Evolutionary conservation across 2,888 invertebrate species (phyloP).

Genomic region (Catocala fraxini): DNA sequence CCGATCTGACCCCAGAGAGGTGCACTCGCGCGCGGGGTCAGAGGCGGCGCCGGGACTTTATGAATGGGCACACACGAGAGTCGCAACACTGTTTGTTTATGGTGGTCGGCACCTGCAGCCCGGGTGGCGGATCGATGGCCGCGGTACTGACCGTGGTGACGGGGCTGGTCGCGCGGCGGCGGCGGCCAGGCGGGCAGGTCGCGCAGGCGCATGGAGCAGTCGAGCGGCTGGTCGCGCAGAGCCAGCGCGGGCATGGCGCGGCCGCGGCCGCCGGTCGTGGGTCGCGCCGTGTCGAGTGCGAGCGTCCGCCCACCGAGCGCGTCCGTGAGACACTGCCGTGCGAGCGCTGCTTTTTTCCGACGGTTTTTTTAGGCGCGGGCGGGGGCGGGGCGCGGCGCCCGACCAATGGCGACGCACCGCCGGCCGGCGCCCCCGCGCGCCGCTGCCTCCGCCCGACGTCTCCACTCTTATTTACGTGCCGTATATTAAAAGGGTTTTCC

Average conservation of each 20-base stretch:
- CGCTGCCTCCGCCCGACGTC: constrained; percentile 59
- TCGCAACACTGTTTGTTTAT: constrained; percentile 39
- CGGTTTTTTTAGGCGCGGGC: constrained; percentile 74
- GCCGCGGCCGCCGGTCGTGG: constrained; percentile 86
- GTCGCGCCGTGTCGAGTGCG: constrained; percentile 78
- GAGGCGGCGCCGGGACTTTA: too few relatives aligned
- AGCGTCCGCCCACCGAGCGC: constrained; percentile 80
- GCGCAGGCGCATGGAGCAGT: constrained; percentile 90
- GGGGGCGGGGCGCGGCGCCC: constrained; percentile 78
- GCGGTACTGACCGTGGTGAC: constrained; percentile 78
- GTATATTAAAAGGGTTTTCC: constrained; percentile 88
- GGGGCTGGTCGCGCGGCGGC: constrained; percentile 67
- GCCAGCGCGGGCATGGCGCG: constrained; percentile 90
- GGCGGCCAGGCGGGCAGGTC: constrained; percentile 79
- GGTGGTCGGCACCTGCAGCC: constrained; percentile 25
- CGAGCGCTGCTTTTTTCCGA: constrained; percentile 74
- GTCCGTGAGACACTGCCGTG: constrained; percentile 83
- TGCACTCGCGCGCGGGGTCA: constrained; percentile 13
- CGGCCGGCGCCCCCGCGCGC: constrained; percentile 56
- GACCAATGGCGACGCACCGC: constrained; percentile 67
- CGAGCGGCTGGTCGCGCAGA: constrained; percentile 90
- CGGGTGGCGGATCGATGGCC: constrained; percentile 22
- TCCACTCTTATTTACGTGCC: constrained; percentile 83
- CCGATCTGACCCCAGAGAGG: constrained; percentile 19
- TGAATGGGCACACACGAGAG: not conserved